phyloP scores from a whole-genome alignment of 2,113 vertebrate genomes.

The Sphyrna mokarran region DNA sequence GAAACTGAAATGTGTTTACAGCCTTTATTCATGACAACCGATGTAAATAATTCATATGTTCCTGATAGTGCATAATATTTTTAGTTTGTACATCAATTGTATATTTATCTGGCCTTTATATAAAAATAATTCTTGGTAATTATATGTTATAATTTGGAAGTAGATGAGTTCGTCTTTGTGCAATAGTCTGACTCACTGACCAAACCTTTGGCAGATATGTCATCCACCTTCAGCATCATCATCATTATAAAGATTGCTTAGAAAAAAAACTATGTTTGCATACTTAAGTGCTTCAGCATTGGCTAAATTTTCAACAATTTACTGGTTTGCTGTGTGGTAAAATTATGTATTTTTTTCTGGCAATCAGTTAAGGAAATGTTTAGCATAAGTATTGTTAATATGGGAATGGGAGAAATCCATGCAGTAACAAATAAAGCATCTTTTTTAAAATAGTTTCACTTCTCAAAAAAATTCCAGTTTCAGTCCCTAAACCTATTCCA shows the following conservation, averaged over 20 bases:
- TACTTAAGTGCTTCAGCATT: background rate
- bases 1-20: background rate
- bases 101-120: background rate
- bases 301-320: background rate
- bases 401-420: background rate
- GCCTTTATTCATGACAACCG: background rate
- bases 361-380: background rate
- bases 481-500: background rate
- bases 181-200: background rate
- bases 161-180: background rate
- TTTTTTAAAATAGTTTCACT: background rate
- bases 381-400: background rate
- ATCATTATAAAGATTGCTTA: background rate
- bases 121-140: slow-evolving; percentile 3
- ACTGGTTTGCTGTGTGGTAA: too few species aligned
- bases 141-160: background rate
- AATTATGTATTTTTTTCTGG: background rate
- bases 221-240: background rate
- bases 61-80: background rate
- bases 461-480: too few species aligned
- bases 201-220: background rate
- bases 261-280: background rate
- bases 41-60: background rate
- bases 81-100: background rate
- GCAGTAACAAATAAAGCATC: background rate